A percentile compares a stretch with the other conserved stretches of the same genome.
These are phyloP conservation scores for Copidosoma floridanum DNA, from an alignment of 1,140 invertebrate species.

Conservation along the genomic window DNA sequence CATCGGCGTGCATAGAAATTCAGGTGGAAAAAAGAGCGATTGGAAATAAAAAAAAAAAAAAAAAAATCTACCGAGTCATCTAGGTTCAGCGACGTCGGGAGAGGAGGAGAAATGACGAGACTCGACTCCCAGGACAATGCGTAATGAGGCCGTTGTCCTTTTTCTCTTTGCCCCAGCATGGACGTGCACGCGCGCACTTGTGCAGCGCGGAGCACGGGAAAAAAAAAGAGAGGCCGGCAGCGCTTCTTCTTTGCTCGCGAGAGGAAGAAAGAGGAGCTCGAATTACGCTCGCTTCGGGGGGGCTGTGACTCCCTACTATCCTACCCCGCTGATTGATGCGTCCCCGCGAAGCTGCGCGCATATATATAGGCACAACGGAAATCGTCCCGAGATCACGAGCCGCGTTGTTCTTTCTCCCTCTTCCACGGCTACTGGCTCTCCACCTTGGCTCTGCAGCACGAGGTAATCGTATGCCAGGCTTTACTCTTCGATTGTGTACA, in stretches of 20 bases:
- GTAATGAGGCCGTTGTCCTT: slow-evolving; percentile 17
- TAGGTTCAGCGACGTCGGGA: background rate
- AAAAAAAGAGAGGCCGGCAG: too few relatives aligned
- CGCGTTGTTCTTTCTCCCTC: background rate
- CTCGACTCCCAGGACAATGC: background rate
- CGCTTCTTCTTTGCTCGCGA: background rate
- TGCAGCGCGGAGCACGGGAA: background rate
- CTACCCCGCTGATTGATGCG: slow-evolving; percentile 14
- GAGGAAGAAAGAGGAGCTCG: slow-evolving; percentile 8
- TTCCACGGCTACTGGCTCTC: too few relatives aligned
- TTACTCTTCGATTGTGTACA: background rate
- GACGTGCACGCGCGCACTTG: background rate
- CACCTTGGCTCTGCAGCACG: too few relatives aligned
- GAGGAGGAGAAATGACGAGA: background rate
- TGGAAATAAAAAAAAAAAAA: too few relatives aligned
- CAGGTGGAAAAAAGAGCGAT: too few relatives aligned
- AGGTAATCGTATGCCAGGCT: slow-evolving; percentile 2
- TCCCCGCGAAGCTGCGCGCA: too few relatives aligned
- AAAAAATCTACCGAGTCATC: too few relatives aligned
- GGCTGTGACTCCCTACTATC: slow-evolving; percentile 2
- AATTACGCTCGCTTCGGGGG: slow-evolving; percentile 9
- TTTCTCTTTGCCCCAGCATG: background rate
- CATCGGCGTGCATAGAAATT: too few relatives aligned
- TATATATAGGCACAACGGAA: too few relatives aligned
- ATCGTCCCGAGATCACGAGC: slow-evolving; percentile 11